Evolutionary conservation across 1,140 invertebrate species (phyloP), one percentile per base, ranked within the genome.

Genomic region (Portunus trituberculatus): DNA sequence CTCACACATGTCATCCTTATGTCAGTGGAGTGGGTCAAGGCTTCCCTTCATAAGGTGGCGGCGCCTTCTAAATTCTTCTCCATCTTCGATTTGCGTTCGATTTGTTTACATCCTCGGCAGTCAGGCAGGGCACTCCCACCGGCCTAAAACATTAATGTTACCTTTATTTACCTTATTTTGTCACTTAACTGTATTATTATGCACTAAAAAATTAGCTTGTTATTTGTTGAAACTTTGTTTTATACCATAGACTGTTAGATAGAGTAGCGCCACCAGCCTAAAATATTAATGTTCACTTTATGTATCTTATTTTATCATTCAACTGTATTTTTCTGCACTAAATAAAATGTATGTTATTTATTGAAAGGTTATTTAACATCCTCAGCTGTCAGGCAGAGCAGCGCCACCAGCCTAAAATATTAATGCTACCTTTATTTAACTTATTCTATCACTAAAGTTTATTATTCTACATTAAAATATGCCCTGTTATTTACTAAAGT

Each of bases 1-100:
- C 91, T 84, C 82, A 93, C 91, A 93, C 91, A 93, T 84, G 91
- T 93, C 91, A 93, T 84, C 91, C 91, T 93, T 76, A 93, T 93
- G 91, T 84, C 91, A 93, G 91, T 93, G 45, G 29, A 84, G 91
- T 83, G 76, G 32, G 91, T 84, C 32, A 16, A 7, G 82, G 91
- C 76, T 84, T 0, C 39, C n/a, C 67, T 93, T 93, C 91, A 93
- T 93, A 84, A 93, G 16, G 32, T 20, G 46, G 46, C 39, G 28
- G n/a, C 20, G 32, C 12, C 32, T 45, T 76, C 67, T 84, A 84
- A 93, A 46, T 93, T 93, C 91, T 93, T 93, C 76, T 93, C 91
- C 91, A 93, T 93, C 91, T 93, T 48, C 91, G 91, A 93, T 93
- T 93, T 84, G 82, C 46, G 91, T 93, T 93, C 91, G 91, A 93